A percentile compares a stretch with the other conserved stretches of the same genome.
Conservation (phyloP, 1,140 invertebrate species). For the Schmidtea mediterranea region DNA sequence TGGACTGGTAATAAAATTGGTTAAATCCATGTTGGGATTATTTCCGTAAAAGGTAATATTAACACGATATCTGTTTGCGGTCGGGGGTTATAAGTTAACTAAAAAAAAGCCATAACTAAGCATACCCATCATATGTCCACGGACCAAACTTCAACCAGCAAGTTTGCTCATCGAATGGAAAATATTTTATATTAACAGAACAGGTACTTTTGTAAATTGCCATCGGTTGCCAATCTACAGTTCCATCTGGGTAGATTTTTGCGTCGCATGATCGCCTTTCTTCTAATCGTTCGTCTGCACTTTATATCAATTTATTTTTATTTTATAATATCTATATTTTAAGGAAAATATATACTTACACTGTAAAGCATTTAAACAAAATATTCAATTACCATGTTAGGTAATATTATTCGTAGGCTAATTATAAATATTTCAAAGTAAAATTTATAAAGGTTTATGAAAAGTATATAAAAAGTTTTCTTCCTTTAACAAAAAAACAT, state of each 20-base stretch:
- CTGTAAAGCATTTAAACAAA: background rate
- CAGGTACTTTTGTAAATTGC: slow-evolving; percentile 11
- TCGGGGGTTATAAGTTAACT: background rate
- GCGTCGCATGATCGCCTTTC: slow-evolving; percentile 84
- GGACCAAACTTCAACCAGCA: slow-evolving; percentile 11
- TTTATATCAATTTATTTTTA: slow-evolving; percentile 15
- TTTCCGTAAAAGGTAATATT: slow-evolving; percentile 6
- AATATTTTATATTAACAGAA: slow-evolving; percentile 9
- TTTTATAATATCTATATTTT: background rate
- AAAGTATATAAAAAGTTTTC: too few species aligned
- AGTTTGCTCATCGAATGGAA: slow-evolving; percentile 11
- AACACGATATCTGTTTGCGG: background rate
- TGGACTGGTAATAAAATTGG: background rate
- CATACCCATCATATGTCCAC: slow-evolving; percentile 10
- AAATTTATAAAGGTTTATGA: too few species aligned
- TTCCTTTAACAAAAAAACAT: too few species aligned
- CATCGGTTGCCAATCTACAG: slow-evolving; percentile 42
- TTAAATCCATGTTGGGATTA: slow-evolving; percentile 2
- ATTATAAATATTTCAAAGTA: too few species aligned
- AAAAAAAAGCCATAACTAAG: background rate
- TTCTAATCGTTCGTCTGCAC: slow-evolving; percentile 85
- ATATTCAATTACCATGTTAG: background rate
- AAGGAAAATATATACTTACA: background rate
- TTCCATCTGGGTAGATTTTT: slow-evolving; percentile 58
- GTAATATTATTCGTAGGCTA: too few species aligned